phyloP scores from a whole-genome alignment of 2,797 vertebrate genomes.

The Chelmon rostratus region DNA sequence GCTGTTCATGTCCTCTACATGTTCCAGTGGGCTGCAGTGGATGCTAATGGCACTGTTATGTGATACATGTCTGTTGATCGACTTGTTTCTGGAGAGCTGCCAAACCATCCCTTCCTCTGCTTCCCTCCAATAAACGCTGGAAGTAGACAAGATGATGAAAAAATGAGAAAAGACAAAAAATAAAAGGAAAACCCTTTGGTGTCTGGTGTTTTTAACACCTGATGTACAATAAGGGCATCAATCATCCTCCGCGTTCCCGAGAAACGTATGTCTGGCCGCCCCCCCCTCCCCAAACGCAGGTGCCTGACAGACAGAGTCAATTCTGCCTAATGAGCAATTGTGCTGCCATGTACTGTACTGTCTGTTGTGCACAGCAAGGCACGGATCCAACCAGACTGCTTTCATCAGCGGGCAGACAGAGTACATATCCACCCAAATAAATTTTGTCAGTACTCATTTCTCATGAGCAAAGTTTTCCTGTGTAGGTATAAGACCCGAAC shows the following conservation, averaged over 20 bases:
- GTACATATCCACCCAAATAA: conserved; percentile 1
- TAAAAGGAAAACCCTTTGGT: conserved; percentile 20
- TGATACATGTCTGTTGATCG: conserved; percentile 63
- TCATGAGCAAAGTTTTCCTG: neutral
- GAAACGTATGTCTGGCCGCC: conserved; percentile 49
- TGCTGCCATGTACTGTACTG: conserved; percentile 31
- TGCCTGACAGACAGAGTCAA: conserved; percentile 62
- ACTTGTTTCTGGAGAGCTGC: conserved; percentile 59
- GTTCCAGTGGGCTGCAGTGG: conserved; percentile 64
- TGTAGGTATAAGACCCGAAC: neutral
- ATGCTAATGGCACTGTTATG: conserved; percentile 48
- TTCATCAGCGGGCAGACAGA: conserved; percentile 35
- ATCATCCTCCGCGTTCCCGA: conserved; percentile 49
- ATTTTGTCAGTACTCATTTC: conserved; percentile 16
- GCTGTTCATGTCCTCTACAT: conserved; percentile 69
- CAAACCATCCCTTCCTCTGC: conserved; percentile 37
- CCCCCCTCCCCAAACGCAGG: conserved; percentile 48
- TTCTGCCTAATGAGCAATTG: conserved; percentile 71
- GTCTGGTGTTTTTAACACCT: conserved; percentile 50
- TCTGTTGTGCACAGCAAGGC: conserved; percentile 32
- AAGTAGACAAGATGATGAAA: conserved; percentile 10
- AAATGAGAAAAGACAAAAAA: neutral
- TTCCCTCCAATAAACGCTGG: conserved; percentile 13
- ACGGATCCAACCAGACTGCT: conserved; percentile 16
- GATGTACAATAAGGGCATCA: conserved; percentile 59